Base-by-base conservation (phyloP, 2,888 invertebrate species). In the Callinectes sapidus region DNA sequence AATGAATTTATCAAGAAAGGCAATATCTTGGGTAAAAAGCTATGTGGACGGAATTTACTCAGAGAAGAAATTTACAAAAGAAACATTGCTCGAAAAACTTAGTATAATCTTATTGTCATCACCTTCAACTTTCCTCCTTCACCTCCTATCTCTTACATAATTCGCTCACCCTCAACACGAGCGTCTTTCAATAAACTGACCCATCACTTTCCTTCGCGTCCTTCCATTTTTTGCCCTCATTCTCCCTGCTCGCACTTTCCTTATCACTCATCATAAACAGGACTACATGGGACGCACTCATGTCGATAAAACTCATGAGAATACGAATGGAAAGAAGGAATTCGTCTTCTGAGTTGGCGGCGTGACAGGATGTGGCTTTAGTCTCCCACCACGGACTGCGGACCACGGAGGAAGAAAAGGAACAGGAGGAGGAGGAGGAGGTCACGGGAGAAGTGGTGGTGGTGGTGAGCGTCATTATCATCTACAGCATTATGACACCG, bases 251-350 rank as follows among this genome's bases (percentile, higher is more conserved):
- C 87, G 10, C 87, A 48, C 87, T 55, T 87, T 14, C 86, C 86
- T 35, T 87, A 42, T 42, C 86, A 39, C 86, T 28, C 54, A 87
- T 28, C 54, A 55, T 55, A 48, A n/a, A 48, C 87, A 81, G 13
- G 81, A 81, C 35, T 81, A 14, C 87, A 28, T n/a, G 28, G n/a
- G 87, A 28, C 87, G 48, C 54, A 55, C 54, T 55, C 54, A 81
- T 35, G 81, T 81, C 81, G 81, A 81, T 81, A 81, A 81, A 81
- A 81, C 81, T 81, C 81, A 81, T 35, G 32, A 81, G 35, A 81
- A 81, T 81, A 81, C 35, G 81, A 81, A 81, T 81, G 81, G n/a
- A 35, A 81, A 81, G 16, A 81, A 81, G 35, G 35, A n/a, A 35
- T 35, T 81, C 81, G 35, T 81, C 81, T 14, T 14, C 81, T 2